Evolutionary conservation across 1,140 invertebrate species (phyloP), one percentile per base, ranked within the genome.

Genomic region (Ceratosolen solmsi): DNA sequence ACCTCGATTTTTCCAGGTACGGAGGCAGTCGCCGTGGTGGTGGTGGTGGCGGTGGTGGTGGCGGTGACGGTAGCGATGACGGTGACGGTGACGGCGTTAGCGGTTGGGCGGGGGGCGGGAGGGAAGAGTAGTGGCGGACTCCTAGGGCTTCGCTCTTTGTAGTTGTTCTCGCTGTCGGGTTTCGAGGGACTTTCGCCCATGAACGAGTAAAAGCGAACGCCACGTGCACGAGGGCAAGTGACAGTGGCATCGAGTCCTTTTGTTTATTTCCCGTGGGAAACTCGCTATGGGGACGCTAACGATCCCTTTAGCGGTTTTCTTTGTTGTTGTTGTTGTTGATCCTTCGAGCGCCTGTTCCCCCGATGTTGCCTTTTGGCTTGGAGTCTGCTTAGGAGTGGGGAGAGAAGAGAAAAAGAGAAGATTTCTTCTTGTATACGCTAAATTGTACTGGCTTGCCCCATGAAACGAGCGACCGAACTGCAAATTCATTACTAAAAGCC

Each of bases 1-100:
- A 89, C 85, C 87, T 90, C 84, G 88, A 92, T 87, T 89, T 90
- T 86, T 88, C 89, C 85, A 91, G 91, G 91, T 92, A 91, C 82
- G 63, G 81, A 80, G 46, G 5, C 51, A 15, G 13, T 22, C 11
- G 20, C 17, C 3, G 27, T 15, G 58, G 27, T 9, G n/a, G 54
- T 4, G 2, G 8, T 13, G 41, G 5, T 46, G 41, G 41, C 41
- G 54, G 58, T 9, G n/a, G 8, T 9, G n/a, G 58, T 25, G n/a
- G n/a, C 27, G 41, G 68, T 46, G 68, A 17, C 3, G 68, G 30
- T 2, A 38, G 22, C 5, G 65, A n/a, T n/a, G n/a, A n/a, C 41
- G 7, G 7, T 46, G 13, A 46, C 20, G n/a, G n/a, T 22, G 54
- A 22, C 17, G 54, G n/a, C n/a, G n/a, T n/a, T n/a, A n/a, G n/a